Evolutionary conservation across 2,113 vertebrate species (phyloP), one percentile per base, ranked within the genome.

Genomic region (Machaerirhynchus nigripectus): DNA sequence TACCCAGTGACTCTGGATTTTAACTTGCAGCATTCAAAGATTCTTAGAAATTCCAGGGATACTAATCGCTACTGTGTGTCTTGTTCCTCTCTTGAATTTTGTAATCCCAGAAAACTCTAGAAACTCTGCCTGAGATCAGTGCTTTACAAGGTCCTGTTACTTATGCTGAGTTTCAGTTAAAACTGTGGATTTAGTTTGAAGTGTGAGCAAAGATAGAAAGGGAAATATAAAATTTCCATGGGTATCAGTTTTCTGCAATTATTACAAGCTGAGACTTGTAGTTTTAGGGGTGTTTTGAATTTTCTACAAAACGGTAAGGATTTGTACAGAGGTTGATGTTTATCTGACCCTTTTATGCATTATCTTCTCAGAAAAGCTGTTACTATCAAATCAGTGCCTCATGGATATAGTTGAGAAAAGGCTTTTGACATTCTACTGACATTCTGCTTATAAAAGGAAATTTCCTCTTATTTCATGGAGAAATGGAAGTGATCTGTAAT

Each of bases 401-500:
- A 16, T 44, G 19, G 39, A 63, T 80, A 20, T 33, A 56, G 26
- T 18, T 57, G 31, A 93, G 61, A 52, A 87, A 65, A 87, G 21
- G 23, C 56, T 90, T 96, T 71, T 71, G 30, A 60, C 3, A 3
- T 79, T 59, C 8, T 44, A 1, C 22, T 75, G 44, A 19, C 19
- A 10, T 37, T 76, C 28, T 69, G 42, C 50, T 50, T 50, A 42
- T 44, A 14, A 64, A 67, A 59, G 1, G 1, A 90, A 55, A 42
- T 50, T 83, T 65, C 13, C 20, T 83, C 61, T 53, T 80, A 23
- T 13, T 85, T 77, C 63, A 14, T 50, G 39, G 64, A 80, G 52
- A 40, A 83, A 64, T 1, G 0, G 67, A 92, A 57, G 13, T 0
- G 1, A 39, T 53, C 37, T 63, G 0, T 65, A 39, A n/a, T 49